A percentile compares a stretch with the other conserved stretches of the same genome.
Conservation (phyloP, 2,113 vertebrate species). For the Mungos mungo region DNA sequence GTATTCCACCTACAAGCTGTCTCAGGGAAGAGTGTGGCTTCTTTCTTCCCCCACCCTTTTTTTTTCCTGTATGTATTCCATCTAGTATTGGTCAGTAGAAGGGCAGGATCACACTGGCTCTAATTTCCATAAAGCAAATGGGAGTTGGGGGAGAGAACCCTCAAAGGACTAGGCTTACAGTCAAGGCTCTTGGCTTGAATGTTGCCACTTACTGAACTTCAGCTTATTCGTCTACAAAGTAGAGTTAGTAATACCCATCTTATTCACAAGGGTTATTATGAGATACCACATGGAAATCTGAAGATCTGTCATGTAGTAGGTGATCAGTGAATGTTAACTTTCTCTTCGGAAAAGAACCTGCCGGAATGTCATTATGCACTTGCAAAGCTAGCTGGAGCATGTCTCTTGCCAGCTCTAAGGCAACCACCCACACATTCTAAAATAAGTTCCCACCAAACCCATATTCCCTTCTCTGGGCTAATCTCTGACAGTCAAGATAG, state of each 20-base stretch:
- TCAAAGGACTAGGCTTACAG: neutral
- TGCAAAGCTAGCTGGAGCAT: constrained; percentile 62
- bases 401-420: constrained; percentile 6
- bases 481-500: neutral
- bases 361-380: constrained; percentile 18
- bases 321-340: constrained; percentile 58
- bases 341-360: constrained; percentile 44
- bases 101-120: neutral
- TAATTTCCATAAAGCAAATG: neutral
- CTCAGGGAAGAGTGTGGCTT: neutral
- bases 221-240: constrained; percentile 26
- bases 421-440: constrained; percentile 59
- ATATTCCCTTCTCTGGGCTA: neutral
- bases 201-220: constrained; percentile 9
- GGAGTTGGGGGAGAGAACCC: neutral
- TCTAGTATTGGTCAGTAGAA: neutral
- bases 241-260: neutral
- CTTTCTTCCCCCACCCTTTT: neutral
- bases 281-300: neutral
- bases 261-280: neutral
- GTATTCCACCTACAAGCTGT: neutral
- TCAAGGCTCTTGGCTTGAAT: neutral
- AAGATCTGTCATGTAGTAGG: constrained; percentile 8
- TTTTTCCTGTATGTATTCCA: constrained; percentile 14
- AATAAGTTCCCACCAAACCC: constrained; percentile 28